Evolutionary conservation across 2,797 vertebrate genomes (phyloP), one percentile per base, ranked within the genome.

Genomic region (Pseudopleuronectes americanus): DNA sequence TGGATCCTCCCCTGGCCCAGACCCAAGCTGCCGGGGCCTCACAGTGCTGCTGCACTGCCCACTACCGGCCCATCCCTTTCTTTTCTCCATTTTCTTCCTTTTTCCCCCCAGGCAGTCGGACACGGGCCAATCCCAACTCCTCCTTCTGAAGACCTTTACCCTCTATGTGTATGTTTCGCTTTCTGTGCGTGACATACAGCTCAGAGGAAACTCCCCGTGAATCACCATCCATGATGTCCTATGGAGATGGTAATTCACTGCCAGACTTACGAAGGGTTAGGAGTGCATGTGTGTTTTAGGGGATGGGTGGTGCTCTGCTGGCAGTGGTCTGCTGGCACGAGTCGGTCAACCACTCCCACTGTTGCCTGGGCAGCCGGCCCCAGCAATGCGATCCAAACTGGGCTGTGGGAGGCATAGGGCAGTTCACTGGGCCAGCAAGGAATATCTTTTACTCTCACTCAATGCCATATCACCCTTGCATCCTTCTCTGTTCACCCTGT

Each of bases 201-300:
- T 64, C 10, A 68, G 85, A 85, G 90, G 87, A 90, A 92, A 90
- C 83, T 90, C 92, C 89, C 87, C 43, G 76, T 88, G 88, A 92
- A 87, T 92, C 87, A 90, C 76, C 57, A 24, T 75, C 76, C 64
- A 71, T 45, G 7, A 22, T 17, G 71, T 73, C 74, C 57, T 66
- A 64, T 75, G 80, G 77, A 58, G 68, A 28, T 22, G 53, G 23
- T 4, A 26, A 57, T 68, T 71, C 28, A 14, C 62, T 78, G 77
- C 75, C 79, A 87, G 83, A 64, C 56, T 57, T 71, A 51, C 8
- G 8, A 8, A 24, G 19, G 54, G n/a, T 28, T 48, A 16, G 33
- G 55, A 21, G 38, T 38, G 47, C 21, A 64, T 56, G 49, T 28
- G 16, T 72, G 51, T 52, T 13, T 62, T 62, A 53, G 60, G 43